phyloP scores from a whole-genome alignment of 1,140 invertebrate species.

The Yoshiicerus persimilis region DNA sequence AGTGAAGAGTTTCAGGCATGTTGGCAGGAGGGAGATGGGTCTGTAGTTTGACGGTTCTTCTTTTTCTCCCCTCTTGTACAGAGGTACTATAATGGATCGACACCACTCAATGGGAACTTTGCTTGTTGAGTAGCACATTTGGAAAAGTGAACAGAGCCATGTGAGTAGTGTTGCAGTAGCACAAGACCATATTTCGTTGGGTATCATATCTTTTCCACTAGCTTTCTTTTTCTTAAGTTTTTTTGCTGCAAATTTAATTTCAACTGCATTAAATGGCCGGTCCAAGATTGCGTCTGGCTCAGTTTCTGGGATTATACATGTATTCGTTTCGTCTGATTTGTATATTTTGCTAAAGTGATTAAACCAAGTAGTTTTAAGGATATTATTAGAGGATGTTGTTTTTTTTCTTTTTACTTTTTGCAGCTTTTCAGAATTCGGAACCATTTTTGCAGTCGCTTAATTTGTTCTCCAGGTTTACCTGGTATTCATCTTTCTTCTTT shows the following conservation, averaged over 20 bases:
- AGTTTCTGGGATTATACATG: background rate
- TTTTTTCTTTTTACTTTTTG: background rate
- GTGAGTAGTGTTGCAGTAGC: background rate
- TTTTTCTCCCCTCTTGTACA: background rate
- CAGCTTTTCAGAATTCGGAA: background rate
- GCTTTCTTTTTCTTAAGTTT: conserved; percentile 1
- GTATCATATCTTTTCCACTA: background rate
- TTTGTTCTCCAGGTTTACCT: background rate
- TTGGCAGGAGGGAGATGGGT: background rate
- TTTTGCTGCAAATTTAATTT: background rate
- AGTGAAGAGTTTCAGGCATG: background rate
- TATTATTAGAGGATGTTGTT: background rate
- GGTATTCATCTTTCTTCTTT: background rate
- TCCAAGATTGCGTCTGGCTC: background rate
- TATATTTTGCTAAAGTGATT: background rate
- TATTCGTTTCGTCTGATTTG: background rate
- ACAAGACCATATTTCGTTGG: background rate
- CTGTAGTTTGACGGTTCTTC: background rate
- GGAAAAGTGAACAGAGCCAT: background rate
- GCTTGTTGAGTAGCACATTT: background rate
- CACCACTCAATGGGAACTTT: background rate
- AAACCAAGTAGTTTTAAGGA: background rate
- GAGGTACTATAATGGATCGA: background rate
- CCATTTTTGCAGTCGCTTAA: background rate
- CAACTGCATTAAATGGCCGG: background rate